Base-by-base conservation (phyloP, 1,140 invertebrate species). In the Zaprionus kolodkinae region DNA sequence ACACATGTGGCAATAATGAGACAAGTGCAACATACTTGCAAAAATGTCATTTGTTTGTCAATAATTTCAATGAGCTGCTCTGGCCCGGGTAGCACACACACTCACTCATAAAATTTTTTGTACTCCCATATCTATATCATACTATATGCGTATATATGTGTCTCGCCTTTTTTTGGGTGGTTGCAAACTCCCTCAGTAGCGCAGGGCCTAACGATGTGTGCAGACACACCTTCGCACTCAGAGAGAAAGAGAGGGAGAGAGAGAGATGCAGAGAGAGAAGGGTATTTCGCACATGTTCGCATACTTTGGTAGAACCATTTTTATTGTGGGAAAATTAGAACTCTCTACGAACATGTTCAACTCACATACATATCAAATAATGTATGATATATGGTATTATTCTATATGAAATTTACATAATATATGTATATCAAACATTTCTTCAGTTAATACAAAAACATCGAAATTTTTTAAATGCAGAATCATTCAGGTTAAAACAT, bases 11-110 rank as follows among this genome's bases (percentile, higher is more conserved):
- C 85, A 88, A 88, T 88, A 88, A 88, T 88, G 85, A 89, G 85
- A 89, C 85, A 88, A 88, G 85, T 88, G 85, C 85, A 88, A 88
- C 86, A 88, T 88, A 89, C 85, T 88, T 88, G 85, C 85, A 88
- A 89, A 88, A 88, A 85, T 74, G 78, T 78, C 79, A 83, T 87
- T 87, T 78, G 66, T 72, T 72, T 82, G 84, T 84, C 85, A 88
- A 86, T 85, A 85, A 85, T 85, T 85, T 81, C 75, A 67, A 72
- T 73, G 78, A 63, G 60, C 52, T 38, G 45, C 60, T 36, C 54
- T 40, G 40, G 33, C 54, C 21, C 21, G 21, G 1, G 21, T 2
- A 73, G 30, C 36, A 21, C 30, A 38, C 35, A 38, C 48, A 36
- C 15, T 21, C 17, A 36, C 17, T 64, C 71, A 69, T 64, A 52